Evolutionary conservation across 2,113 vertebrate genomes (phyloP), one percentile per base, ranked within the genome.

Genomic region (Varanus komodoensis): DNA sequence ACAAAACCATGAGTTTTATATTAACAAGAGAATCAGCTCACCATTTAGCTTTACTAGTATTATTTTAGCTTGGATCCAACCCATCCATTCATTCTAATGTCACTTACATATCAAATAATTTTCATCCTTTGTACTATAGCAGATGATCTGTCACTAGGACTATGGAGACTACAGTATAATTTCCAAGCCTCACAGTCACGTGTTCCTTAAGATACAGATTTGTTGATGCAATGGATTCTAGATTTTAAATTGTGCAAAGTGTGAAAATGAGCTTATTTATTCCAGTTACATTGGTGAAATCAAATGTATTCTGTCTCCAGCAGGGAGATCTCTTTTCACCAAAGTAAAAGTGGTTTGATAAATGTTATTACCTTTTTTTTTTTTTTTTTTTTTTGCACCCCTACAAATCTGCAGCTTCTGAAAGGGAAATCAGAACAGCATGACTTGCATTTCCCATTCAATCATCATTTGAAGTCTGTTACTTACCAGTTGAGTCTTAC

Each of bases 401-500:
- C 81, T 77, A 69, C 48, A 86, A 34, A 69, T 48, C 73, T 73
- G 84, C 88, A 78, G 15, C 38, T 88, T 67, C 69, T 50, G 11
- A 91, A 91, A 82, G 86, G n/a, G 83, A 14, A 92, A n/a, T 89
- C 78, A 8, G 44, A 89, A 50, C 0, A 1, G 68, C n/a, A 74
- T 74, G 57, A 11, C 3, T 82, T 80, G 23, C 68, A 15, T 21
- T 89, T 90, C 54, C 6, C 3, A 85, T 64, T 87, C 89, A 87
- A 79, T 82, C 4, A 78, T 25, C 0, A 0, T 68, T 54, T 84
- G 6, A 1, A 88, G 0, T 71, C 82, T 91, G 1, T 87, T 48
- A 54, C 87, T 89, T 94, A 57, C 6, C 27, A 69, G 84, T 75
- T 77, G 29, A 67, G 82, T 89, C 90, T 79, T 89, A 81, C 48